Conservation (phyloP, 2,888 invertebrate species). For the Ariolimax columbianus region DNA sequence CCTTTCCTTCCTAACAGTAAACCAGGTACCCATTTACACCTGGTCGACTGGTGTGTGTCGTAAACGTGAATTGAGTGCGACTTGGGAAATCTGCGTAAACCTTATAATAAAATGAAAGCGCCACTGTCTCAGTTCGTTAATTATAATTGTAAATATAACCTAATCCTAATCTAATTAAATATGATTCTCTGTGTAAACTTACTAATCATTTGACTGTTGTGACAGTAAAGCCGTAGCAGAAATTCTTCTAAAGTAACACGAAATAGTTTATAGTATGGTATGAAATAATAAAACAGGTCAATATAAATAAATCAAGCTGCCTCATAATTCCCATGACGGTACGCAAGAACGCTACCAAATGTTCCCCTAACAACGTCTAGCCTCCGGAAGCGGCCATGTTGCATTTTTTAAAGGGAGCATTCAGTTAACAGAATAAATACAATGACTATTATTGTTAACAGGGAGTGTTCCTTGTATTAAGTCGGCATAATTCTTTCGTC, state of each 20-base stretch:
- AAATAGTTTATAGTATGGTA: neutral
- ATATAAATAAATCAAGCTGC: neutral
- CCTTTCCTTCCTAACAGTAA: too few species aligned
- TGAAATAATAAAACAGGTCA: neutral
- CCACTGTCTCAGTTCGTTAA: too few species aligned
- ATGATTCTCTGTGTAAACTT: too few species aligned
- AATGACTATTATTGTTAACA: neutral
- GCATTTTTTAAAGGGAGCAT: slow-evolving; percentile 45
- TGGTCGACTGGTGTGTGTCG: too few species aligned
- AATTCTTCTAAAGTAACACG: neutral
- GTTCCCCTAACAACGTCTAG: slow-evolving; percentile 49
- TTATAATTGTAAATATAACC: too few species aligned
- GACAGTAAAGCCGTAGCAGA: neutral
- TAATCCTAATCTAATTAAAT: too few species aligned
- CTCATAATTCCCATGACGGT: neutral
- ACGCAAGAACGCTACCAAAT: neutral
- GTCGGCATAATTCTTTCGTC: too few species aligned
- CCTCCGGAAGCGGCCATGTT: slow-evolving; percentile 47
- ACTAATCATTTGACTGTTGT: too few species aligned
- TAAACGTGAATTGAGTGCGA: too few species aligned
- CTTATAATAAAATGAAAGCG: too few species aligned
- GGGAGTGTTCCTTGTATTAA: slow-evolving; percentile 22
- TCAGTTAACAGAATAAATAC: slow-evolving; percentile 1
- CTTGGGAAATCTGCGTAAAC: too few species aligned
- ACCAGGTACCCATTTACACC: too few species aligned